These are phyloP conservation scores for Eutolmus rufibarbis DNA, from an alignment of 2,888 invertebrate genomes.

Conservation along the genomic window DNA sequence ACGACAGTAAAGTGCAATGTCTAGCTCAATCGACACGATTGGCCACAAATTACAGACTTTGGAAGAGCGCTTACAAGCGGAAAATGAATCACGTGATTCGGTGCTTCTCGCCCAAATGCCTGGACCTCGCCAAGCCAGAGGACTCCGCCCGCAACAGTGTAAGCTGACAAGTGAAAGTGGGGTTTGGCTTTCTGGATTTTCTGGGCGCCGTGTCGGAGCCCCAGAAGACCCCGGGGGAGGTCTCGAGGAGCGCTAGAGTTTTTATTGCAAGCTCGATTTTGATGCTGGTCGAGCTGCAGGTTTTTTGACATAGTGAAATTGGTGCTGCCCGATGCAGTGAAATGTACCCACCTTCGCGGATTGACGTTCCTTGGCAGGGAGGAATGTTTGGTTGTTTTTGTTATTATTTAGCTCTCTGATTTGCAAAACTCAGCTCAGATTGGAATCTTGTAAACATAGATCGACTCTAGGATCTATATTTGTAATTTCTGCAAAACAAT, in stretches of 20 bases:
- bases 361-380: slow-evolving; percentile 13
- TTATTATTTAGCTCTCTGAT: slow-evolving; percentile 38
- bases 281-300: slow-evolving; percentile 36
- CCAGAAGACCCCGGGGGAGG: not conserved
- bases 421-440: not conserved
- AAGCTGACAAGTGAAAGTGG: slow-evolving; percentile 46
- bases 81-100: slow-evolving; percentile 62
- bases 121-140: slow-evolving; percentile 60
- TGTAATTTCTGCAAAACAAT: not conserved
- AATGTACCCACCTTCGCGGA: not conserved
- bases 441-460: not conserved
- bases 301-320: slow-evolving; percentile 43
- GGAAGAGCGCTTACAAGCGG: slow-evolving; percentile 75
- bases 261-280: slow-evolving; percentile 8
- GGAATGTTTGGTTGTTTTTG: slow-evolving; percentile 44
- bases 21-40: slow-evolving; percentile 74
- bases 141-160: slow-evolving; percentile 66
- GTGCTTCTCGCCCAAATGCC: slow-evolving; percentile 61
- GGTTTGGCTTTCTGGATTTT: not conserved
- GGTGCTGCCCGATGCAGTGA: slow-evolving; percentile 44
- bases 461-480: not conserved
- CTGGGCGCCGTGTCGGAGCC: not conserved
- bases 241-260: not conserved
- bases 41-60: slow-evolving; percentile 77
- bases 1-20: slow-evolving; percentile 64